Conservation (phyloP, 2,797 vertebrate species). For the Psittacula echo region DNA sequence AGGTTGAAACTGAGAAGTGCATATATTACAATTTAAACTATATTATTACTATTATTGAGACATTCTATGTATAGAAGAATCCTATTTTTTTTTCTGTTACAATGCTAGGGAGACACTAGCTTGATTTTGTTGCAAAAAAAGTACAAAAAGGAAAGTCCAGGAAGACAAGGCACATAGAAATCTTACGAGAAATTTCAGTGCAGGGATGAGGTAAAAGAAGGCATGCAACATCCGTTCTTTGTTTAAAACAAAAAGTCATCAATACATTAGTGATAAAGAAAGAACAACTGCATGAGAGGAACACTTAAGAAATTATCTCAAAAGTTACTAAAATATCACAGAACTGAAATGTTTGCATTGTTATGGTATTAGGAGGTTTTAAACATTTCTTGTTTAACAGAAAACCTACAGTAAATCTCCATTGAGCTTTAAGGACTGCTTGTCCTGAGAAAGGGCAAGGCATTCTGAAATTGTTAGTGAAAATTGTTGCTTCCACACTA, state of each 20-base stretch:
- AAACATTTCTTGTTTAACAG: background rate
- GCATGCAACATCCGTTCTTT: rapidly evolving
- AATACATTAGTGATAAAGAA: background rate
- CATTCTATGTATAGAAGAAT: background rate
- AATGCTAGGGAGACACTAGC: background rate
- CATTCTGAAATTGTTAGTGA: background rate
- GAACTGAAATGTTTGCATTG: background rate
- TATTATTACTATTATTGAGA: background rate
- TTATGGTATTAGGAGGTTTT: background rate
- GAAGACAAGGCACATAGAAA: background rate
- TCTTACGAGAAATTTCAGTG: background rate
- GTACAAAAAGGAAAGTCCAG: background rate
- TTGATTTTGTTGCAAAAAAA: background rate
- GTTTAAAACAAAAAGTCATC: background rate
- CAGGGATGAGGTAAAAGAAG: background rate
- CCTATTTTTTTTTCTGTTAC: background rate
- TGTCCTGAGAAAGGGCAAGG: background rate
- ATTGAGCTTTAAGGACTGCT: background rate
- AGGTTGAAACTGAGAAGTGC: background rate
- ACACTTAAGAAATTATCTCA: background rate
- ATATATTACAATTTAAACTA: background rate
- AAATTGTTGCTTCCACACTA: background rate
- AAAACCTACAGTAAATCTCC: background rate
- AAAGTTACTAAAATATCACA: background rate
- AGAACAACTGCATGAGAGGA: background rate